Conservation (phyloP, 2,113 vertebrate genomes). For the Rhinopomastus cyanomelas region DNA sequence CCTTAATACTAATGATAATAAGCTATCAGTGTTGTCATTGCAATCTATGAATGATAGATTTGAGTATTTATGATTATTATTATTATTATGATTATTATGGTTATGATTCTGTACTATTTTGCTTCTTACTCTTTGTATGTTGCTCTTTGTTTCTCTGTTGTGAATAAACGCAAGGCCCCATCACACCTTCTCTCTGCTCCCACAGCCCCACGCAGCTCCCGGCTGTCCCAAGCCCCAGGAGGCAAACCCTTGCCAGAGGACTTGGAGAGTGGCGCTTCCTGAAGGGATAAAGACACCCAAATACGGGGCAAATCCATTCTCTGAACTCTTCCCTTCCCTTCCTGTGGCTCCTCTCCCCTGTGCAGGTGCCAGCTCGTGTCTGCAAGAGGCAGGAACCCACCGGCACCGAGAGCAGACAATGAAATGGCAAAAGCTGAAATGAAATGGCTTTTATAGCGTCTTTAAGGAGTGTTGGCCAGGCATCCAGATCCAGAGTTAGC, state of each 20-base stretch:
- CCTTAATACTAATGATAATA: conserved; percentile 72
- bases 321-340: conserved; percentile 17
- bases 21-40: conserved; percentile 77
- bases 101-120: conserved; percentile 74
- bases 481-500: neutral
- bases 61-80: conserved; percentile 68
- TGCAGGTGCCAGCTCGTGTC: neutral
- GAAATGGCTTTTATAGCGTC: neutral
- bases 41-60: conserved; percentile 76
- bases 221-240: neutral
- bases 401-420: neutral
- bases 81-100: conserved; percentile 62
- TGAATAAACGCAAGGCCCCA: conserved; percentile 66
- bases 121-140: conserved; percentile 72
- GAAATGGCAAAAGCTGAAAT: neutral
- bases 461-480: neutral
- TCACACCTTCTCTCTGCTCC: conserved; percentile 51
- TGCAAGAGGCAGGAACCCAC: neutral
- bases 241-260: neutral
- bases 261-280: conserved; percentile 26
- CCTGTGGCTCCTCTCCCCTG: neutral
- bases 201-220: neutral
- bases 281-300: neutral
- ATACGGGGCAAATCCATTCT: neutral
- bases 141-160: conserved; percentile 72